phyloP scores from a whole-genome alignment of 1,140 invertebrate genomes.

The Danaus melanippus region DNA sequence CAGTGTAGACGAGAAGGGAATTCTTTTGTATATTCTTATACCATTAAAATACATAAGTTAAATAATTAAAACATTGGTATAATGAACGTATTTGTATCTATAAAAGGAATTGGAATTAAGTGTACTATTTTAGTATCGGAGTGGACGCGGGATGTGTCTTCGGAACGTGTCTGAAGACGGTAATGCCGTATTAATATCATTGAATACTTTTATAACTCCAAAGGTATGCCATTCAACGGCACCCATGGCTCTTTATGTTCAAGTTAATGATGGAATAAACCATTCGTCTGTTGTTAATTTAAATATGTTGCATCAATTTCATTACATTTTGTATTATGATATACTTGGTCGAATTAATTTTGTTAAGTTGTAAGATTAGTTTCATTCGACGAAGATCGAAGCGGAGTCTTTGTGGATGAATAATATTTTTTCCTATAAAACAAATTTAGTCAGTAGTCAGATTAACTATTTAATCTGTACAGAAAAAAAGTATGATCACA shows the following conservation, averaged over 20 bases:
- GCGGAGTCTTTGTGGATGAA: no score
- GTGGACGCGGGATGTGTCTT: constrained; percentile 12
- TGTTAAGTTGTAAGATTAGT: not conserved
- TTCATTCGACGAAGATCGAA: not conserved
- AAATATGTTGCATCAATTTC: constrained; percentile 4
- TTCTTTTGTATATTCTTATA: constrained; percentile 11
- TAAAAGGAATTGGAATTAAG: constrained; percentile 48
- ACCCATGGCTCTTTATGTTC: no score
- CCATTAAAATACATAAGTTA: constrained; percentile 12
- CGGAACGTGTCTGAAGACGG: constrained; percentile 14
- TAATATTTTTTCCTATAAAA: no score
- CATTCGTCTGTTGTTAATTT: constrained; percentile 3
- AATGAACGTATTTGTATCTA: constrained; percentile 41
- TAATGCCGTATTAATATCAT: constrained; percentile 5
- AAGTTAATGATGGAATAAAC: not conserved
- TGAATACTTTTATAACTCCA: no score
- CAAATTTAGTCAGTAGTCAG: no score
- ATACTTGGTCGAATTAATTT: not conserved
- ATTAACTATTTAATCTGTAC: no score
- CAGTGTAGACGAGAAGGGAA: constrained; percentile 7
- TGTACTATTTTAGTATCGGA: constrained; percentile 35
- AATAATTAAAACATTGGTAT: no score
- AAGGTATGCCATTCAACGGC: no score
- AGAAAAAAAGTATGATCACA: no score
- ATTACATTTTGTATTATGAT: not conserved